A percentile compares a stretch with the other conserved stretches of the same genome.
Conservation (phyloP, 2,888 invertebrate genomes). For the Tenthredo livida region DNA sequence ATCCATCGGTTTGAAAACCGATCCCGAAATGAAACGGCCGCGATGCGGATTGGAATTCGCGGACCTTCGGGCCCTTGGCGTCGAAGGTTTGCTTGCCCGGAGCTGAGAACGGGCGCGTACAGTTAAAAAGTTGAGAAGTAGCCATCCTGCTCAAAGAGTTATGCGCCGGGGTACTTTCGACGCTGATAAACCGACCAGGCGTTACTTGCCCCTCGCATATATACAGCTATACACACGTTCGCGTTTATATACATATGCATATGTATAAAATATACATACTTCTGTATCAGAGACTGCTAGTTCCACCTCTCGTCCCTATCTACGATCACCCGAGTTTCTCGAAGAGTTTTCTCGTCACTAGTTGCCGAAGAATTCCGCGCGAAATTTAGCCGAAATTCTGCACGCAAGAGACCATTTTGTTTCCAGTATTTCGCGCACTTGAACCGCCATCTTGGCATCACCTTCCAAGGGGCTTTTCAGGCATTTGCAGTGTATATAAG, state of each 20-base stretch:
- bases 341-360: not conserved
- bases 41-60: conserved; percentile 19
- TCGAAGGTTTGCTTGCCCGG: conserved; percentile 13
- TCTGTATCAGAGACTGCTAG: not conserved
- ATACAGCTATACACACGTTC: too few relatives aligned
- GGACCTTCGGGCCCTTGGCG: not conserved
- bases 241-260: not conserved
- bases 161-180: conserved; percentile 64
- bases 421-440: not conserved
- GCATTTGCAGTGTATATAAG: not conserved
- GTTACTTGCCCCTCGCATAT: conserved; percentile 9
- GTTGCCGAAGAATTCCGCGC: not conserved
- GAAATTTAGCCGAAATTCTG: not conserved
- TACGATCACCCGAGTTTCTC: not conserved
- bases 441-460: conserved; percentile 41
- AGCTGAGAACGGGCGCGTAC: not conserved
- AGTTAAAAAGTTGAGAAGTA: conserved; percentile 71
- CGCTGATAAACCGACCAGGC: conserved; percentile 67
- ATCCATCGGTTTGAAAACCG: conserved; percentile 45
- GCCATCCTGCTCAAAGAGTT: conserved; percentile 66
- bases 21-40: conserved; percentile 40
- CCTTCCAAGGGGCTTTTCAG: conserved; percentile 24
- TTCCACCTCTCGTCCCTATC: not conserved
- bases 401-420: not conserved
- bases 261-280: not conserved